A percentile compares a stretch with the other conserved stretches of the same genome.
Conservation (phyloP, 1,140 invertebrate species). For the Trypoxylus dichotomus region DNA sequence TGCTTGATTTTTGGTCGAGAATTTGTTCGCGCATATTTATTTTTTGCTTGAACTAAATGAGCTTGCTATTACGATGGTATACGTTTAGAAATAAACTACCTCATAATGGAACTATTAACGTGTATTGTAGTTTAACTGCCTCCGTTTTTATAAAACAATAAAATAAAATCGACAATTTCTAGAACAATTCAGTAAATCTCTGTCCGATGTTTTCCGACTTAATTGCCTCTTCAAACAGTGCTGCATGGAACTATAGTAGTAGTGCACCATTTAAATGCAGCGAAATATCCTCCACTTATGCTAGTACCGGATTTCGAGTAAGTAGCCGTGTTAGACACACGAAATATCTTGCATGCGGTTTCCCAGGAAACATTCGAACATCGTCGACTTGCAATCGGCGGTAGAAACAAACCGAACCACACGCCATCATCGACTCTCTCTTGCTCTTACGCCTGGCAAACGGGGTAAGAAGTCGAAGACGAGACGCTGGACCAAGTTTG, state of each 20-base stretch:
- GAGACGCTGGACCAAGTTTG: slow-evolving; percentile 33
- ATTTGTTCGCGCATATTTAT: no score
- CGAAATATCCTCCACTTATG: background rate
- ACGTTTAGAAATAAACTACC: no score
- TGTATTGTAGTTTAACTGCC: no score
- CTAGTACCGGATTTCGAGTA: slow-evolving; percentile 1
- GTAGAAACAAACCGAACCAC: background rate
- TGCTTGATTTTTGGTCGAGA: no score
- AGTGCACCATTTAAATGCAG: background rate
- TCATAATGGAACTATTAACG: no score
- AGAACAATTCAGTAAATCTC: background rate
- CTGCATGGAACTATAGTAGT: background rate
- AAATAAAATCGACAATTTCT: background rate
- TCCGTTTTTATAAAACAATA: background rate
- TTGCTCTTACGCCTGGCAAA: background rate
- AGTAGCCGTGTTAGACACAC: slow-evolving; percentile 18
- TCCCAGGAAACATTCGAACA: slow-evolving; percentile 1
- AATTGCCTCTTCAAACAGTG: slow-evolving; percentile 2
- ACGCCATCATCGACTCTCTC: background rate
- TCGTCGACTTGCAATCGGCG: background rate
- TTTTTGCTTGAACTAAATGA: no score
- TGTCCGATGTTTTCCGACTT: background rate
- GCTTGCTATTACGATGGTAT: no score
- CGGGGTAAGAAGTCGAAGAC: background rate
- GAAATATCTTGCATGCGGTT: slow-evolving; percentile 17